Base-by-base conservation (phyloP, 2,797 vertebrate genomes). In the Syngnathus acus region DNA sequence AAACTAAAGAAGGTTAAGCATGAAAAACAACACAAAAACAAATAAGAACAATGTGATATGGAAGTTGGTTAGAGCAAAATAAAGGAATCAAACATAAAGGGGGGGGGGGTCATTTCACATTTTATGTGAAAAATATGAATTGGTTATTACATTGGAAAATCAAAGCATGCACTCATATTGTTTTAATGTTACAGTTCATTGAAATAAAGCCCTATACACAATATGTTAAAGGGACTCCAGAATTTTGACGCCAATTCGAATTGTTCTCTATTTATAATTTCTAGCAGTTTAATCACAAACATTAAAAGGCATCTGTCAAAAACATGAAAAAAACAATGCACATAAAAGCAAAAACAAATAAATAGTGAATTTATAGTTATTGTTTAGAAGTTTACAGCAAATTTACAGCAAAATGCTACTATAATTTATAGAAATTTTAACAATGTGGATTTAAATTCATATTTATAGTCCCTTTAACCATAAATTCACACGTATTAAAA, bases 391-490 rank as follows among this genome's bases (percentile, higher is more conserved):
- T 91, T 94, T 88, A 92, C 90, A 92, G 84, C 85, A 95, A 89
- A 91, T 91, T 94, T 88, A 92, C 90, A 92, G 84, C 85, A 95
- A 89, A 91, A 80, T 68, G 64, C 91, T 93, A 90, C 88, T 89
- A 89, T 84, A 88, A 93, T 95, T 97, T 96, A 95, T 92, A 92
- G 42, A 72, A 87, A 92, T 92, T 94, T 96, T 96, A 94, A 93
- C 87, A 91, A 91, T 90, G 86, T 91, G 93, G 92, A 93, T 94
- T 97, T 97, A 95, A 91, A 92, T 91, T 93, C 93, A 93, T 94
- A 94, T 95, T 97, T 96, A 95, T 94, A 99, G 96, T 99, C 97
- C 97, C 97, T 99, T 99, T 99, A 99, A 99, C 95, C 92, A 92
- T 94, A 93, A 93, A 89, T 95, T 95, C 92, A 93, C 93, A 93